Base-by-base conservation (phyloP, 2,888 invertebrate genomes). In the Parasteatoda lunata region DNA sequence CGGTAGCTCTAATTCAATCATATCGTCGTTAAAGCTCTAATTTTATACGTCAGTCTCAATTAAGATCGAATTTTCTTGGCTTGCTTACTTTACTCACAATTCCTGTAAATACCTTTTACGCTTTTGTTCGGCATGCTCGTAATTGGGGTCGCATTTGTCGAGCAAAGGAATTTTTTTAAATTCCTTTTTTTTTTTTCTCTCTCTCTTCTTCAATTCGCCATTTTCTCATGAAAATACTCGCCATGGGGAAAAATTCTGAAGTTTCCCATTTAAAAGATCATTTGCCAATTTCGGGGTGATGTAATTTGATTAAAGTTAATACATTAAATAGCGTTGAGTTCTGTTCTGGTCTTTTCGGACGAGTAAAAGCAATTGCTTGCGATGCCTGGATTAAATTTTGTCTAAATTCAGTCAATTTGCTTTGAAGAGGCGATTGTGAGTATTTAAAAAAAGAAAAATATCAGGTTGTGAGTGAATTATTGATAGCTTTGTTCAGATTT, bases 21-120 rank as follows among this genome's bases (percentile, higher is more conserved):
- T 86, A 86, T 80, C 70, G 80, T 86, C 85, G 85, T 86, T 80
- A 86, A 77, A 76, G 66, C 77, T 86, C 85, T 86, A 86, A 86
- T 86, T 86, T 86, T 71, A 66, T 65, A 80, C 85, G 85, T 86
- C 85, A 80, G 71, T 80, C 80, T 80, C 85, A 86, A 86, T 86
- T 86, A 86, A 79, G 80, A 79, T 77, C 80, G 85, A 72, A 80
- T 86, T 80, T 80, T 80, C 77, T 49, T 52, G 52, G 72, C 72
- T 80, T 65, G 48, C 65, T 72, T 77, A 77, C 77, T 83, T 66
- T 52, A 13, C 77, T 48, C 76, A 30, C 30, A 30, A 30, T 30
- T 30, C 30, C 30, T 30, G 30, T 69, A 70, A 81, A 86, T 69
- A 69, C 70, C 85, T 71, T 86, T 86, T 77, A 52, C 72, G 77